A percentile compares a stretch with the other conserved stretches of the same genome.
Evolutionary conservation across 2,888 invertebrate species (phyloP).

Genomic region (Bugula neritina): DNA sequence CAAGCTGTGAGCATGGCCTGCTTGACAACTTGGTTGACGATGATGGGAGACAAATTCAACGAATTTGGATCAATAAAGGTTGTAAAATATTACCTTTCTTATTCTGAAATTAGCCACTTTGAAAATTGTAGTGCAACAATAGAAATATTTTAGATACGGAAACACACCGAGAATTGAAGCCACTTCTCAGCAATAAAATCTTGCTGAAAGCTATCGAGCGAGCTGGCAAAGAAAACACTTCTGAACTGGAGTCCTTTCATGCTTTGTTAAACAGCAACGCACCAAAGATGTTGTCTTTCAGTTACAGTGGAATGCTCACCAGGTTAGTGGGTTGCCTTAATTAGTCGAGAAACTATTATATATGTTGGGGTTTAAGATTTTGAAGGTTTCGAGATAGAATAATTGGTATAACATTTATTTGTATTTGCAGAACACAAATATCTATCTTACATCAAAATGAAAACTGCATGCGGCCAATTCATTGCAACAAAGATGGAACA

Average conservation of each 20-base stretch:
- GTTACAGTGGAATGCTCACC: not conserved
- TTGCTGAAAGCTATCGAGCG: not conserved
- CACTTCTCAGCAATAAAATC: not conserved
- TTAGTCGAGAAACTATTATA: too few relatives aligned
- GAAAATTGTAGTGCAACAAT: too few relatives aligned
- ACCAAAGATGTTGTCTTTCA: not conserved
- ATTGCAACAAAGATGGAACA: not conserved
- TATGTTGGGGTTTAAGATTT: too few relatives aligned
- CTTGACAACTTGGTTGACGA: too few relatives aligned
- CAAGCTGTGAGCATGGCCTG: not conserved
- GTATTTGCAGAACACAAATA: not conserved
- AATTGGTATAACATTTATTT: not conserved
- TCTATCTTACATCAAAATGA: not conserved
- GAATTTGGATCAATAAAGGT: not conserved
- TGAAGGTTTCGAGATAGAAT: too few relatives aligned
- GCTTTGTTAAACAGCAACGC: not conserved
- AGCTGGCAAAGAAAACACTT: not conserved
- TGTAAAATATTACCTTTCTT: too few relatives aligned
- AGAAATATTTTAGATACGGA: not conserved
- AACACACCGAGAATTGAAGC: not conserved
- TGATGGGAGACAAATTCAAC: not conserved
- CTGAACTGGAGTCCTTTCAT: not conserved
- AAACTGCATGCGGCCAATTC: not conserved
- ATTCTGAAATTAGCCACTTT: too few relatives aligned
- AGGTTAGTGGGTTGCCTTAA: not conserved